Conservation (phyloP, 1,140 invertebrate species). For the Drosophila kurseongensis region DNA sequence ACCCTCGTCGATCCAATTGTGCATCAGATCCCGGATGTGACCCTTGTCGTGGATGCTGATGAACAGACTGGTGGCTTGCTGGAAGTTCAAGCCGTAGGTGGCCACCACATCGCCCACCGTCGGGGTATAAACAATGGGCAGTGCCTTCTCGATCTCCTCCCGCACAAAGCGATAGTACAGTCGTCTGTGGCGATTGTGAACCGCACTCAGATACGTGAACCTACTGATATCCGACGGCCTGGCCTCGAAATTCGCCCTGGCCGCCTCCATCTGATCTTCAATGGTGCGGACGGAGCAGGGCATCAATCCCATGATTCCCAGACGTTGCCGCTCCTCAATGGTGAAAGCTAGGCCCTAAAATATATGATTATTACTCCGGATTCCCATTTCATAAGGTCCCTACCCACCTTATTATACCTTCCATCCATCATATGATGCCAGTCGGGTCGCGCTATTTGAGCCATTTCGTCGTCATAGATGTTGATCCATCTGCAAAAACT, state of each 20-base stretch:
- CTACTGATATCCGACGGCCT: slow-evolving; percentile 93
- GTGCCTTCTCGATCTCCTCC: slow-evolving; percentile 95
- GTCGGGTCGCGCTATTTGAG: slow-evolving; percentile 7
- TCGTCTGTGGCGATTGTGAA: slow-evolving; percentile 95
- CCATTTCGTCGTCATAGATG: slow-evolving; percentile 6
- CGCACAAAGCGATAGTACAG: slow-evolving; percentile 97
- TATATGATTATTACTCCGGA: no score
- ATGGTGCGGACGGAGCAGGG: slow-evolving; percentile 93
- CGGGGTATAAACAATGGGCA: slow-evolving; percentile 86
- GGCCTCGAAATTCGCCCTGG: slow-evolving; percentile 90
- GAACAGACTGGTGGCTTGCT: slow-evolving; percentile 94
- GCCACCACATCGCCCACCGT: slow-evolving; percentile 91
- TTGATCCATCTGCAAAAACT: not conserved
- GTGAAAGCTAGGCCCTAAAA: slow-evolving; percentile 46
- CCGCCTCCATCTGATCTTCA: slow-evolving; percentile 92
- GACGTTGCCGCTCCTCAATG: slow-evolving; percentile 42
- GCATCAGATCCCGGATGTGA: slow-evolving; percentile 93
- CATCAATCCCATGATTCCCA: slow-evolving; percentile 91
- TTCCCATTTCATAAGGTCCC: no score
- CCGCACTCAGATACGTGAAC: slow-evolving; percentile 92
- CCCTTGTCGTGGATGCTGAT: slow-evolving; percentile 98
- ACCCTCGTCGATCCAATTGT: slow-evolving; percentile 85
- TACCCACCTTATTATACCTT: slow-evolving; percentile 17
- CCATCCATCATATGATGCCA: slow-evolving; percentile 2
- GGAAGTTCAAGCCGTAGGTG: slow-evolving; percentile 70